Percentiles rank a stretch among this genome's conserved stretches.
Conservation (phyloP, 1,140 invertebrate genomes). For the Eubasilissa regina region DNA sequence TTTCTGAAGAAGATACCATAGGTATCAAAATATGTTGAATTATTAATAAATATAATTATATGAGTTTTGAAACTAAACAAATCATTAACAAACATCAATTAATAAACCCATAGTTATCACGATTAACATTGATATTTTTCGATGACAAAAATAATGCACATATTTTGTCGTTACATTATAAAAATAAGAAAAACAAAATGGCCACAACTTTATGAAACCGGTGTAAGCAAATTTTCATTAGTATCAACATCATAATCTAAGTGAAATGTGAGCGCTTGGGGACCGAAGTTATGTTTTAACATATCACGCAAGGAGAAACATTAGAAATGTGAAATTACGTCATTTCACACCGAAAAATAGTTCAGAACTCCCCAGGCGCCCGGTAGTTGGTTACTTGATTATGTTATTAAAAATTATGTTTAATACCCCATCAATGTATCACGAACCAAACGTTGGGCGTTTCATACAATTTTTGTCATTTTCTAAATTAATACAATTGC, state of each 20-base stretch:
- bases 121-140: too few species aligned
- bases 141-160: too few species aligned
- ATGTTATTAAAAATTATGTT: slow-evolving; percentile 13
- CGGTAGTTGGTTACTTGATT: slow-evolving; percentile 24
- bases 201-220: not conserved
- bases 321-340: slow-evolving; percentile 5
- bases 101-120: too few species aligned
- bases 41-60: too few species aligned
- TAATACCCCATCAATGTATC: not conserved
- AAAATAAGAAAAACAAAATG: too few species aligned
- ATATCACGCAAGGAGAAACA: slow-evolving; percentile 21
- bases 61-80: too few species aligned
- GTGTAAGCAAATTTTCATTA: not conserved
- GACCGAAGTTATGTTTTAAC: slow-evolving; percentile 16
- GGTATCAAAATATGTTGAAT: too few species aligned
- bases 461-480: too few species aligned
- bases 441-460: not conserved
- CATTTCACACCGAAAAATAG: slow-evolving; percentile 33
- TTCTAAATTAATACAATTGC: too few species aligned
- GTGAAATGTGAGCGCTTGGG: slow-evolving; percentile 22
- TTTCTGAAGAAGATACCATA: too few species aligned
- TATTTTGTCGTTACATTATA: too few species aligned
- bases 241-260: slow-evolving; percentile 30
- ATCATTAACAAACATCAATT: too few species aligned
- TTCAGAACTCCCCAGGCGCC: not conserved